These are phyloP conservation scores for Calephelis virginiensis DNA, from an alignment of 1,140 invertebrate species.

Conservation along the genomic window DNA sequence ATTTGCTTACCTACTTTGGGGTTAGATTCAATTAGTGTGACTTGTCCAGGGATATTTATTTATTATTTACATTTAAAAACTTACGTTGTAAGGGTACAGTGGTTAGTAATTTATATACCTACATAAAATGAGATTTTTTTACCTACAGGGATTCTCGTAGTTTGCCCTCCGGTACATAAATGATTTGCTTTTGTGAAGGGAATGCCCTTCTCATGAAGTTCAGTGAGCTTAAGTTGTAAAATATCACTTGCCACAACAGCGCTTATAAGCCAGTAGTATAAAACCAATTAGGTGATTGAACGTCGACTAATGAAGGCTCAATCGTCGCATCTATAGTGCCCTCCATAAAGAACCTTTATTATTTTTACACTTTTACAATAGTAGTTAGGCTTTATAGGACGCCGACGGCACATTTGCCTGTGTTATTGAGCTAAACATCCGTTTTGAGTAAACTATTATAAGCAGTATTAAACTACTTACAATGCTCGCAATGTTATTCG, in stretches of 20 bases:
- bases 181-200: too few relatives aligned
- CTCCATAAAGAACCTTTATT: conserved; percentile 49
- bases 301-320: conserved; percentile 51
- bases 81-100: too few relatives aligned
- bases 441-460: not conserved
- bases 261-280: conserved; percentile 21
- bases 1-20: too few relatives aligned
- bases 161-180: too few relatives aligned
- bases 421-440: conserved; percentile 36
- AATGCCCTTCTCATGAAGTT: not conserved
- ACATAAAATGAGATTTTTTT: too few relatives aligned
- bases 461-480: too few relatives aligned
- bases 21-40: too few relatives aligned
- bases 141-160: too few relatives aligned
- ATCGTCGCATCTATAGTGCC: conserved; percentile 42
- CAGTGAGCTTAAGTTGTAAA: conserved; percentile 10
- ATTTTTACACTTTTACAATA: conserved; percentile 64
- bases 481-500: too few relatives aligned
- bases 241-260: conserved; percentile 1
- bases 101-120: too few relatives aligned
- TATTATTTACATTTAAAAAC: too few relatives aligned
- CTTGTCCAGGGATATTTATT: too few relatives aligned
- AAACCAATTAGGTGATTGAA: conserved; percentile 42
- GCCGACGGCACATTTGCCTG: conserved; percentile 34
- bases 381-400: conserved; percentile 44